These are phyloP conservation scores for Callyntrura guangdongensis DNA, from an alignment of 2,888 invertebrate genomes.

Conservation along the genomic window DNA sequence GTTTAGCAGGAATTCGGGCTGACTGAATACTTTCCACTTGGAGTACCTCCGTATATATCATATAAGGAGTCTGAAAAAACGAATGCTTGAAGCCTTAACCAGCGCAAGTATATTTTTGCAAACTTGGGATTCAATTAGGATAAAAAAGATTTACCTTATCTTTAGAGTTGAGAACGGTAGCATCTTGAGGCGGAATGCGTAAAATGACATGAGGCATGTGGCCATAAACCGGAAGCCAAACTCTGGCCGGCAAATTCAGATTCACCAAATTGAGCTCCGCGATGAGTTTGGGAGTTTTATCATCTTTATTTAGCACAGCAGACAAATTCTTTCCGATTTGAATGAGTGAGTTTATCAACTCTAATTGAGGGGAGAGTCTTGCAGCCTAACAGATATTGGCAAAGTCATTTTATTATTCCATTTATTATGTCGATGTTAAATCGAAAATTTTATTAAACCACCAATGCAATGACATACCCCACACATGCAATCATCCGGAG, in stretches of 20 bases:
- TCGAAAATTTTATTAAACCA: no score
- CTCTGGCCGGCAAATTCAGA: conserved; percentile 98
- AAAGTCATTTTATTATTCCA: no score
- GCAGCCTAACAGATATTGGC: conserved; percentile 89
- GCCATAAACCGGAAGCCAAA: conserved; percentile 98
- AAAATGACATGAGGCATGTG: conserved; percentile 95
- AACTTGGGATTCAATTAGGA: neutral
- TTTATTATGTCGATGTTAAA: no score
- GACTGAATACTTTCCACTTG: conserved; percentile 94
- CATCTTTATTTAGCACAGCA: conserved; percentile 94
- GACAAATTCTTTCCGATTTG: conserved; percentile 94
- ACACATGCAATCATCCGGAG: conserved; percentile 92
- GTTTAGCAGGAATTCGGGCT: conserved; percentile 95
- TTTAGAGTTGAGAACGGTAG: conserved; percentile 99
- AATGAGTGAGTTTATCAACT: conserved; percentile 95
- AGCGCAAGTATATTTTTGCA: no score
- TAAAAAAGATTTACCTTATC: conserved; percentile 90
- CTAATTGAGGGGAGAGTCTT: conserved; percentile 92
- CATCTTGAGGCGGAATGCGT: conserved; percentile 98
- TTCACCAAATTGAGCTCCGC: conserved; percentile 97
- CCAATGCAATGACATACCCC: conserved; percentile 87
- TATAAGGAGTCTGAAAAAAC: conserved; percentile 93
- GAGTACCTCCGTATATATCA: conserved; percentile 98
- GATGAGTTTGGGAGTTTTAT: conserved; percentile 95
- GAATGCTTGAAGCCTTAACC: no score